These are phyloP conservation scores for Stomorhina lunata DNA, from an alignment of 2,888 invertebrate genomes.

Conservation along the genomic window DNA sequence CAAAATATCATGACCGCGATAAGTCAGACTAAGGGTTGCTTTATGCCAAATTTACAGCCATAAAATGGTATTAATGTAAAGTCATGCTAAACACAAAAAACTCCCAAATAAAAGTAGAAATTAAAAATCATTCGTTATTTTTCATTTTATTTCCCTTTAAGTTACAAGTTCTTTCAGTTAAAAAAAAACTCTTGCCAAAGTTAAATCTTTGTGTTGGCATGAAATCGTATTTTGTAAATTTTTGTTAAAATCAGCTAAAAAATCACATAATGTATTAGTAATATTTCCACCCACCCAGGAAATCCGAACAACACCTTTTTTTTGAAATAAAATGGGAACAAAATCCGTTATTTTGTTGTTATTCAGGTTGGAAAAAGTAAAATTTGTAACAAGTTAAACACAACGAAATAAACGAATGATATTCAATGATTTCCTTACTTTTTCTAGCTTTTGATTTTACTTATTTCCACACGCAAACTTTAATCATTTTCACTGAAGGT, in stretches of 20 bases:
- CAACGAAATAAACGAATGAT: not conserved
- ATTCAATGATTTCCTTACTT: not conserved
- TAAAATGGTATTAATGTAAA: not conserved
- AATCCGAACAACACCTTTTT: conserved; percentile 31
- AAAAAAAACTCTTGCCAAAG: not conserved
- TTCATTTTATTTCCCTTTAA: conserved; percentile 6
- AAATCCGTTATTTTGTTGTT: not conserved
- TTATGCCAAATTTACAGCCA: not conserved
- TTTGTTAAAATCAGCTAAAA: not conserved
- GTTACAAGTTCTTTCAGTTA: not conserved
- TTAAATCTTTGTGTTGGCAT: not conserved
- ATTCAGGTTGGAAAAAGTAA: conserved; percentile 1
- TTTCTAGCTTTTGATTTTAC: not conserved
- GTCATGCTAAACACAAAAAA: not conserved
- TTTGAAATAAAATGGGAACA: not conserved
- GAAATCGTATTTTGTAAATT: not conserved
- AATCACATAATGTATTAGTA: not conserved
- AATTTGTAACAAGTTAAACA: conserved; percentile 2
- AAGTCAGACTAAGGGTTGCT: not conserved
- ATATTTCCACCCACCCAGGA: conserved; percentile 26
- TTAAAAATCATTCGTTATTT: conserved; percentile 3
- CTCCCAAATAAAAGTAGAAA: not conserved
- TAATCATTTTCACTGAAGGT: not conserved
- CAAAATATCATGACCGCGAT: not conserved
- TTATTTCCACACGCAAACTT: conserved; percentile 29